Conservation (phyloP, 2,888 invertebrate species). For the Baronia brevicornis region DNA sequence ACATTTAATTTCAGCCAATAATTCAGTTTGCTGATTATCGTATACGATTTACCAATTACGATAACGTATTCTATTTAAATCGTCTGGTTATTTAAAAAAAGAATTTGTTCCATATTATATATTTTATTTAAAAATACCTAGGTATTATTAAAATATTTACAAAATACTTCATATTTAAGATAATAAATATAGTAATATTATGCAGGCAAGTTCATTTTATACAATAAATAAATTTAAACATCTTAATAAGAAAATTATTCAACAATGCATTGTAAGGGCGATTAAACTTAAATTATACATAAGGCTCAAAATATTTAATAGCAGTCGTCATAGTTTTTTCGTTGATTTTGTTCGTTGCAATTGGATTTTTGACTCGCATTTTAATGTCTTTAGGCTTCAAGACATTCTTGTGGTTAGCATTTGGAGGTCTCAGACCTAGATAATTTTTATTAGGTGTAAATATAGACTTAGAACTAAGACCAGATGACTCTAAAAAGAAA, state of each 20-base stretch:
- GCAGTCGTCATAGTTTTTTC: constrained; percentile 73
- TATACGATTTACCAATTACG: too few species aligned
- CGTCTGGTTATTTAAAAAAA: constrained; percentile 10
- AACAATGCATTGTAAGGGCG: constrained; percentile 19
- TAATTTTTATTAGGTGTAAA: constrained; percentile 69
- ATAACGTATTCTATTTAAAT: too few species aligned
- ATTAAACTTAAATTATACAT: constrained; percentile 49
- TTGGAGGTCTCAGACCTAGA: constrained; percentile 74
- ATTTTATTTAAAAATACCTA: constrained; percentile 55
- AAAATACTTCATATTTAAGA: constrained; percentile 32
- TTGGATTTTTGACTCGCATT: constrained; percentile 80
- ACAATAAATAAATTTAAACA: constrained; percentile 63
- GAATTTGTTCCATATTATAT: constrained; percentile 34
- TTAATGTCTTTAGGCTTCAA: constrained; percentile 87
- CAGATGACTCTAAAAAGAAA: constrained; percentile 85
- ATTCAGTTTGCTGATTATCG: too few species aligned
- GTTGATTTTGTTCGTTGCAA: constrained; percentile 75
- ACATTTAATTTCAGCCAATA: too few species aligned
- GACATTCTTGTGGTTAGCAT: constrained; percentile 83
- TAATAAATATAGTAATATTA: constrained; percentile 65
- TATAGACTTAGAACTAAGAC: constrained; percentile 86
- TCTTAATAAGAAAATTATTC: constrained; percentile 33
- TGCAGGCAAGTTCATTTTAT: constrained; percentile 71
- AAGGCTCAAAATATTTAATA: constrained; percentile 73
- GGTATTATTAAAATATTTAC: constrained; percentile 58